phyloP scores from a whole-genome alignment of 2,113 vertebrate genomes.

The Pampusana beccarii region DNA sequence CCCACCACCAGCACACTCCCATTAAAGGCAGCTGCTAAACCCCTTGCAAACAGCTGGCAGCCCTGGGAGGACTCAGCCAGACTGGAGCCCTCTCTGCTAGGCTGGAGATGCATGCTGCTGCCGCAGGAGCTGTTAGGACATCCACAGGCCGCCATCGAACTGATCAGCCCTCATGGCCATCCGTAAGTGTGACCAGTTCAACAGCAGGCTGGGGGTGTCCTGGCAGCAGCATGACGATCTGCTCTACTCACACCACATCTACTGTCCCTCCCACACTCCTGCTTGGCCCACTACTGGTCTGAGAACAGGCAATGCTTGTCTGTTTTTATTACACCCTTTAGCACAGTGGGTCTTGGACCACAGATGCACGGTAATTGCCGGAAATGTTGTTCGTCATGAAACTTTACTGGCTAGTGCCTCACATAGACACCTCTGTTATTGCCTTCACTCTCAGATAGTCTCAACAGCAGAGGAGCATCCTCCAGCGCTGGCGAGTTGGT shows the following conservation, averaged over 20 bases:
- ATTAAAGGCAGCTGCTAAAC: neutral
- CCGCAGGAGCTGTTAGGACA: rapidly evolving
- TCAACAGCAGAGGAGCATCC: neutral
- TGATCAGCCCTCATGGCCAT: rapidly evolving
- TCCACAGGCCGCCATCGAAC: neutral
- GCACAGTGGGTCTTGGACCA: neutral
- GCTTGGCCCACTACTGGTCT: rapidly evolving
- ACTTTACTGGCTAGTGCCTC: neutral
- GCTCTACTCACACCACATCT: neutral
- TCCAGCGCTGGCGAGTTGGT: neutral
- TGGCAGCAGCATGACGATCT: rapidly evolving
- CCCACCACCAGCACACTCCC: neutral
- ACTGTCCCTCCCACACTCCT: neutral
- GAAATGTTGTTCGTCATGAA: neutral
- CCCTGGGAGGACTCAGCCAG: neutral
- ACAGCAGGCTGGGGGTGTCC: rapidly evolving
- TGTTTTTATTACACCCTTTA: neutral
- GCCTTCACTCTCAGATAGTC: neutral
- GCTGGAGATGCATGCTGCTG: neutral
- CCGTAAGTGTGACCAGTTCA: neutral
- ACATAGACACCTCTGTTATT: neutral
- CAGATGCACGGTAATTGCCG: neutral
- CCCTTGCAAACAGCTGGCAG: neutral
- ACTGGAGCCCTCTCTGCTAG: neutral
- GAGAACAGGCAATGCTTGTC: neutral